Evolutionary conservation across 2,797 vertebrate species (phyloP), one percentile per base, ranked within the genome.

Genomic region (Enteromius afrohamiltoni): DNA sequence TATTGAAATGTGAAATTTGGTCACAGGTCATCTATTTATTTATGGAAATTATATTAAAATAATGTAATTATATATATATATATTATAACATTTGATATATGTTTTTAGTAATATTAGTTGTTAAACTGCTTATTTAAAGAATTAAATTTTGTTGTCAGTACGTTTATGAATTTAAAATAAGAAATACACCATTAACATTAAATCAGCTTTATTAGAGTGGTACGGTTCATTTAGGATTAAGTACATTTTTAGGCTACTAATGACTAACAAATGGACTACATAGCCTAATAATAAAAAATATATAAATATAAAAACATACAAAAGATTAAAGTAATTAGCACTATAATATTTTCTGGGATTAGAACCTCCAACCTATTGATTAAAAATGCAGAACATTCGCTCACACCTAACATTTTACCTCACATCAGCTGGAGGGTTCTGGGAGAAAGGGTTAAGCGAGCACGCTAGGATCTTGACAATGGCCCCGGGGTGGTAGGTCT

Each of bases 401-500:
- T 69, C 42, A 60, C 74, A 77, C 6, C 10, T 8, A 55, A 6
- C 49, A 65, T 42, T 53, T 95, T 97, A 99, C 98, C 98, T 98
- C 92, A 98, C 93, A 92, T 98, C 97, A 88, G 94, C 89, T 11
- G 96, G 95, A 75, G 93, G 95, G 86, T 94, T 97, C 92, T 99
- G 96, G 45, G 98, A 97, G 88, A 98, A 98, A 26, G 97, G 98
- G 91, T 98, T 99, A 91, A 97, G 96, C 83, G 97, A 99, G 92
- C 98, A 98, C 65, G 98, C 98, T 90, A 98, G 92, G 92, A 99
- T 98, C 93, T 96, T 96, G 85, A 98, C 93, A 13, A 99, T 95
- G 68, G 97, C 97, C 87, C 98, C 98, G 7, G 98, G 98, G 87
- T 99, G 97, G 88, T 99, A 99, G 0, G 98, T 99, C 93, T 99